Evolutionary conservation across 2,888 invertebrate species (phyloP).

Genomic region (Ypsolopha sequella): DNA sequence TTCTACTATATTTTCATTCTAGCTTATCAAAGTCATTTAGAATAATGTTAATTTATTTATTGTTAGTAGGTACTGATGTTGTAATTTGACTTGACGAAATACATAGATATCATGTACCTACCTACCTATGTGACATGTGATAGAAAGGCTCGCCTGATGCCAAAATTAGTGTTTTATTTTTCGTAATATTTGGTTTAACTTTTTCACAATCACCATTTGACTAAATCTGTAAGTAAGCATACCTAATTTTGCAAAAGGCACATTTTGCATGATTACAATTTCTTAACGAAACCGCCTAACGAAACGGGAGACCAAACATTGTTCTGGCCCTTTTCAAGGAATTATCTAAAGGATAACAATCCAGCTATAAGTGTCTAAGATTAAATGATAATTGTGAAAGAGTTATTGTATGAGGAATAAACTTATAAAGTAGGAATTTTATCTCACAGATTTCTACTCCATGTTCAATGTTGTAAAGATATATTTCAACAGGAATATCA

Average conservation of each 20-base stretch:
- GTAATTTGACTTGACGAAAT: not conserved
- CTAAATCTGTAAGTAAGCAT: no score
- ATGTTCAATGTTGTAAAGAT: slow-evolving; percentile 54
- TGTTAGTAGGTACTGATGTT: slow-evolving; percentile 10
- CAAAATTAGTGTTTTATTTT: slow-evolving; percentile 4
- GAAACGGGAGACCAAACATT: no score
- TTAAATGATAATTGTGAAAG: no score
- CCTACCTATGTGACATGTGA: not conserved
- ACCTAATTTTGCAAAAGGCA: no score
- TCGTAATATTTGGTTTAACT: not conserved
- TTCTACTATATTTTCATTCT: slow-evolving; percentile 3
- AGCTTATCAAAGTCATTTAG: slow-evolving; percentile 53
- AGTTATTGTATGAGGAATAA: no score
- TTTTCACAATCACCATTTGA: no score
- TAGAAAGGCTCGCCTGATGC: slow-evolving; percentile 7
- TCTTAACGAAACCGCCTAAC: no score
- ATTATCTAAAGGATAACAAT: no score
- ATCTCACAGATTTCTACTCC: slow-evolving; percentile 18
- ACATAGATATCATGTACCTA: not conserved
- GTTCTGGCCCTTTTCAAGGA: no score
- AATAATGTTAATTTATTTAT: slow-evolving; percentile 57
- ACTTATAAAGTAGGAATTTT: not conserved
- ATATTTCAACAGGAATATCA: slow-evolving; percentile 45
- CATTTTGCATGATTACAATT: no score
- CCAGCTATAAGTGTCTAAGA: no score